These are phyloP conservation scores for Coranthus polyacanthus DNA, from an alignment of 2,797 vertebrate genomes.

Conservation along the genomic window DNA sequence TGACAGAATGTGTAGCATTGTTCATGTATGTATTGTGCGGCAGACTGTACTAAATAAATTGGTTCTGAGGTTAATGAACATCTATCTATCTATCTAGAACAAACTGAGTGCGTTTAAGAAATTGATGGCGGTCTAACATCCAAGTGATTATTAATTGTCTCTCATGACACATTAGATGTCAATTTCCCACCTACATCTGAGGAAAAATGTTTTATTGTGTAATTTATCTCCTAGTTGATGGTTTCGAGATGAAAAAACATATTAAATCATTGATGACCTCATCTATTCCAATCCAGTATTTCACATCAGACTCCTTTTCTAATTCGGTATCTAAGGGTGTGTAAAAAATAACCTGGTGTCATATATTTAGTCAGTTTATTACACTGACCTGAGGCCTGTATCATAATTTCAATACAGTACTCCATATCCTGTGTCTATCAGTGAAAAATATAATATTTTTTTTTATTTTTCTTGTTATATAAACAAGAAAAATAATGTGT, in stretches of 20 bases:
- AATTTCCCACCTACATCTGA: neutral
- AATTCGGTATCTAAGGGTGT: neutral
- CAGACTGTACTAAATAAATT: no score
- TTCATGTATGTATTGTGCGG: no score
- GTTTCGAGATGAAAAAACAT: conserved; percentile 22
- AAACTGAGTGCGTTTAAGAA: neutral
- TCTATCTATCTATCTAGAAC: neutral
- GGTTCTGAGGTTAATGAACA: no score
- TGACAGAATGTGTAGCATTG: no score
- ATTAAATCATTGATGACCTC: conserved; percentile 20
- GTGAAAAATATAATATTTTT: neutral
- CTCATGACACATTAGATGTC: neutral
- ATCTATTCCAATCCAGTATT: conserved; percentile 4
- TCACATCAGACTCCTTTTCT: conserved; percentile 4
- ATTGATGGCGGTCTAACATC: neutral
- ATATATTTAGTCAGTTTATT: conserved; percentile 17
- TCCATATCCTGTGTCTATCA: conserved; percentile 22
- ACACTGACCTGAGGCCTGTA: neutral
- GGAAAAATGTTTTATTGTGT: no score
- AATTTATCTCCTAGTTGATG: conserved; percentile 2
- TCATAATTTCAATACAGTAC: neutral
- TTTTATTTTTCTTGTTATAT: conserved; percentile 2
- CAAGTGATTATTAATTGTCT: neutral
- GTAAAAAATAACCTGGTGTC: conserved; percentile 13
- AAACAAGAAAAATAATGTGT: no score